Base-by-base conservation (phyloP, 2,113 vertebrate genomes). In the Scatophagus argus region DNA sequence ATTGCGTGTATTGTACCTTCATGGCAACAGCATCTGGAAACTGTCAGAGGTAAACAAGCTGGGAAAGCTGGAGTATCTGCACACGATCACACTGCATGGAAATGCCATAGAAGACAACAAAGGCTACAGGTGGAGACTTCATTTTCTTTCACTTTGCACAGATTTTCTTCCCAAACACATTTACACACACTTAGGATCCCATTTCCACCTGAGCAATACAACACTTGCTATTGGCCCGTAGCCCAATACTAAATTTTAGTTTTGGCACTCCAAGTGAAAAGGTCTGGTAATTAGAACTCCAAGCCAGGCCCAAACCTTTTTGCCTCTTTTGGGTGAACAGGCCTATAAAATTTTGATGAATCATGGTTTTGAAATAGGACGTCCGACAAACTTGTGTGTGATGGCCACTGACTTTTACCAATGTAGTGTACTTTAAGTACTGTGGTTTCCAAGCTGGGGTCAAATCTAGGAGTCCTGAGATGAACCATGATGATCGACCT, bases 71-170 rank as follows among this genome's bases (percentile, higher is more conserved):
- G 92, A 91, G 3, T 75, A 83, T 73, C 92, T 96, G 39, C 92
- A 94, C 61, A 94, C 92, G 51, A 82, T 96, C 55, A 96, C 95
- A 0, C 88, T 97, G 17, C 95, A 97, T 1, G 95, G 96, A 23
- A 96, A 96, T 83, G 56, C 81, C 39, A 87, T 96, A 0, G 95
- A 95, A 67, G 88, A 61, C 32, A 72, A 90, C 67, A 92, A 79
- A 27, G 91, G 91, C 27, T 96, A 96, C 86, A 96, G 96, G 96
- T 97, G 83, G 21, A 5, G 23, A 81, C 52, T 46, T 56, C 0
- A 21, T 41, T 58, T 43, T 56, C n/a, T 52, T 46, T 49, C 19
- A 32, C 0, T 66, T 66, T 36, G 39, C 19, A 39, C 25, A 1
- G 19, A 12, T 39, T 49, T 51, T 39, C 4, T 5, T 29, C 32